Evolutionary conservation across 2,113 vertebrate species (phyloP), one percentile per base, ranked within the genome.

Genomic region (Pipra filicauda): DNA sequence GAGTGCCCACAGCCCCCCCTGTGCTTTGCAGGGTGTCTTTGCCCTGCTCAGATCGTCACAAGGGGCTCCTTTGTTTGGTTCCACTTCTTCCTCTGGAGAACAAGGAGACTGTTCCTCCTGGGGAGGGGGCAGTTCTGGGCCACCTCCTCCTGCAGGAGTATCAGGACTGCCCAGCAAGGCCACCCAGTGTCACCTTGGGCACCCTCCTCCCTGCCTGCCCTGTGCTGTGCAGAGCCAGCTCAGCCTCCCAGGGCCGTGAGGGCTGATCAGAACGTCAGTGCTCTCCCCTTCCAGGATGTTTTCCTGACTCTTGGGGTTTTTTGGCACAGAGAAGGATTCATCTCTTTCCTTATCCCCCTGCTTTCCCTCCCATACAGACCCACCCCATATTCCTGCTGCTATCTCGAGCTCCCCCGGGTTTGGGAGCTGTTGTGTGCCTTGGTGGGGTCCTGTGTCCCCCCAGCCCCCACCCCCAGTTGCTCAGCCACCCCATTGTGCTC

Each of bases 131-230:
- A 49, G 39, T 73, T 67, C 71, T 13, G 37, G 95, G 95, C 95
- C 95, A 97, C 95, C 96, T 95, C 91, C 61, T 39, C 93, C 96
- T 92, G 55, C 91, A 67, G 20, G 37, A 91, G 8, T 88, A 93
- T 90, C 91, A 33, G 37, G 49, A 86, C 91, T 93, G 95, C 62
- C 85, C 94, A 88, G 48, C 85, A 9, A 37, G 71, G 30, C 30
- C 54, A 37, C 67, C 67, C 64, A 71, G 76, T 26, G 76, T 83
- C 92, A 39, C 79, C 82, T 65, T 44, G 54, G 46, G 59, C 79
- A 43, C 76, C 93, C 74, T 39, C 39, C 88, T 44, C 46, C n/a
- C 44, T 10, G 59, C 49, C 76, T 70, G 9, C 54, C 37, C 30
- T 9, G 31, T 27, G 18, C 44, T 21, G 11, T 10, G n/a, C 31